Base-by-base conservation (phyloP, 2,888 invertebrate genomes). In the Neoascia interrupta region DNA sequence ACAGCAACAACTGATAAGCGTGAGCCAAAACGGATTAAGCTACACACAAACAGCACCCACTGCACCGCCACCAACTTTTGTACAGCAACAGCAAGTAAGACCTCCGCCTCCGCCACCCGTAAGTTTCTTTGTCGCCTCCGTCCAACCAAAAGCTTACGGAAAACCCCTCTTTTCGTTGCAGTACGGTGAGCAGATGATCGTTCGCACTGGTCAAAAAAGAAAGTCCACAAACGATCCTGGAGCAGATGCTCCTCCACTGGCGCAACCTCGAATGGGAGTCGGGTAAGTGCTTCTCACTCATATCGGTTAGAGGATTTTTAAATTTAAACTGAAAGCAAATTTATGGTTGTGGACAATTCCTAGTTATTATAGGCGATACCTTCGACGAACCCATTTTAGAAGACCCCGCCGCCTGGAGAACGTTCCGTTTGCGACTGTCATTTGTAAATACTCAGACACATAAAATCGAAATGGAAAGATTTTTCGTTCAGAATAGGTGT, bases 211-310 rank as follows among this genome's bases (percentile, higher is more conserved):
- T 37, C 74, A 74, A 10, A 80, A 80, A 41, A 56, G 80, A 4
- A 80, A 80, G 39, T 80, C 80, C 11, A 74, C 74, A 4, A 74
- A 58, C 10, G 80, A 80, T 19, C n/a, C n/a, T n/a, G 18, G 58
- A 2, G 36, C 61, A 6, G 80, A 80, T 11, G 74, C 74, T 5
- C 69, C 80, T 8, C 63, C 80, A 13, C 58, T 37, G n/a, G 45
- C 58, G 21, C 80, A 80, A 58, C 26, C 80, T 0, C 58, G 74
- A 63, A 56, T 80, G 26, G 80, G 80, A 45, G 58, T 80, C 15
- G 80, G 80, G 80, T 80, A 74, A 74, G 80, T 63, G n/a, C 15
- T 31, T n/a, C n/a, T n/a, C n/a, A n/a, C n/a, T n/a, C n/a, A n/a
- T n/a, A n/a, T n/a, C n/a, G n/a, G n/a, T n/a, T n/a, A n/a, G n/a